These are phyloP conservation scores for Aphrophora alni DNA, from an alignment of 2,888 invertebrate species.

Conservation along the genomic window DNA sequence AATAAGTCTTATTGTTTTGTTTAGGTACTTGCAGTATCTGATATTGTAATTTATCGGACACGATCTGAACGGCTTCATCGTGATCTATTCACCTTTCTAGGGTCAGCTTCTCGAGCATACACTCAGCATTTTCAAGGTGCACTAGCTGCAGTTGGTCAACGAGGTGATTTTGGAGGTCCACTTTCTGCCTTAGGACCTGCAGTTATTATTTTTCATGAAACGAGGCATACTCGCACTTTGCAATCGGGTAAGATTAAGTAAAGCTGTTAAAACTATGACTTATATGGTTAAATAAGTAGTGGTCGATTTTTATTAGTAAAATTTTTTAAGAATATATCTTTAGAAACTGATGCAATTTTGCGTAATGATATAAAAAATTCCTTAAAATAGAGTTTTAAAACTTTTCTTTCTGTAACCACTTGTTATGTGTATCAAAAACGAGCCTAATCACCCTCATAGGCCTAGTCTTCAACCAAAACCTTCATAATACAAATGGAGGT, in stretches of 20 bases:
- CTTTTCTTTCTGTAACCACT: too few relatives aligned
- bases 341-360: too few relatives aligned
- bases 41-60: conserved; percentile 79
- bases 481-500: too few relatives aligned
- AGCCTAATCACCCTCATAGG: too few relatives aligned
- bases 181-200: conserved; percentile 71
- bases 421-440: too few relatives aligned
- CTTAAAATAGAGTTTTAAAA: too few relatives aligned
- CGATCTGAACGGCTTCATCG: conserved; percentile 75
- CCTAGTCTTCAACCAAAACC: too few relatives aligned
- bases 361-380: too few relatives aligned
- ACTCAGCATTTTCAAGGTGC: conserved; percentile 73
- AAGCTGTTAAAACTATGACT: too few relatives aligned
- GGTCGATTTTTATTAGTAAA: too few relatives aligned
- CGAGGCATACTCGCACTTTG: conserved; percentile 72
- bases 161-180: conserved; percentile 57
- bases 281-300: too few relatives aligned
- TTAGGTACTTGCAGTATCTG: conserved; percentile 79
- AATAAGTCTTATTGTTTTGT: conserved; percentile 37
- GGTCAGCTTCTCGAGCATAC: conserved; percentile 77
- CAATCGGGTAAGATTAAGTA: conserved; percentile 61
- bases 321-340: too few relatives aligned
- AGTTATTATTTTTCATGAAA: conserved; percentile 81
- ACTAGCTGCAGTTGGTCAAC: conserved; percentile 57
- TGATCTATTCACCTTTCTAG: conserved; percentile 79